Evolutionary conservation across 2,797 vertebrate genomes (phyloP).

Genomic region (Eidolon dupreanum): DNA sequence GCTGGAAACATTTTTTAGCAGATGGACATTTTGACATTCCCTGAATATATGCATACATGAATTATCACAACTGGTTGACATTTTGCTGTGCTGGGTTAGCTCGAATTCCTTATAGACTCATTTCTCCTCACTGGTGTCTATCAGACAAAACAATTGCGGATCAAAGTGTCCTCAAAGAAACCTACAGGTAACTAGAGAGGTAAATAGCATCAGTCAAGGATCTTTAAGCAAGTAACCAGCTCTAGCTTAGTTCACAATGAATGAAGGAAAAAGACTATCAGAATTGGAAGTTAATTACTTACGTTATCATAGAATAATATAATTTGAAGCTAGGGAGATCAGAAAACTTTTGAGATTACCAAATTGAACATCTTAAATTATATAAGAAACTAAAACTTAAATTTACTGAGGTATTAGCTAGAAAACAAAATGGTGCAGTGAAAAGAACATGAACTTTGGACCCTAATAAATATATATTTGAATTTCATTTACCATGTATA

Average conservation of each 20-base stretch:
- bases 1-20: neutral
- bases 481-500: neutral
- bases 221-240: neutral
- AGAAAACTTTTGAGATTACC: neutral
- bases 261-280: neutral
- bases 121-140: neutral
- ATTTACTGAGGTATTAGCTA: neutral
- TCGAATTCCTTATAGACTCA: neutral
- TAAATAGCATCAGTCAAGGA: fast-evolving
- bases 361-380: neutral
- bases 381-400: neutral
- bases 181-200: neutral
- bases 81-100: neutral
- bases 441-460: neutral
- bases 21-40: neutral
- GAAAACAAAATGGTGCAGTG: neutral
- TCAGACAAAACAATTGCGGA: neutral
- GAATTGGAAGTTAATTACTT: neutral
- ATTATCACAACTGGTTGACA: neutral
- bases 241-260: neutral
- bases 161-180: neutral
- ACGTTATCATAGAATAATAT: neutral
- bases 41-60: neutral
- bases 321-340: neutral
- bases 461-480: neutral